These are phyloP conservation scores for Cairina moschata DNA, from an alignment of 2,113 vertebrate species.

Conservation along the genomic window DNA sequence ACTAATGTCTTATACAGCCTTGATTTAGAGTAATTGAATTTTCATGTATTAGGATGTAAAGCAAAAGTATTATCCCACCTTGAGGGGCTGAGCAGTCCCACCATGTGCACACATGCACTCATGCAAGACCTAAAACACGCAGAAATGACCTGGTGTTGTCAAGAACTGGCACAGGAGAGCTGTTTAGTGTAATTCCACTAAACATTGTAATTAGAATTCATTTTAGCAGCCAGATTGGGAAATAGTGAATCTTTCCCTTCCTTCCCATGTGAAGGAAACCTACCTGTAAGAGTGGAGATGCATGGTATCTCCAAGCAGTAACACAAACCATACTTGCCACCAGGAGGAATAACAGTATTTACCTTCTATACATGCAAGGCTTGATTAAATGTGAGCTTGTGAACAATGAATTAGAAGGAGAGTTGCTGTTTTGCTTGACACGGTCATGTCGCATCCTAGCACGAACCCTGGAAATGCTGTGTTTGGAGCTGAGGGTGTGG, in stretches of 20 bases:
- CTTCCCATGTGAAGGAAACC: background rate
- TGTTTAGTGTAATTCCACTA: background rate
- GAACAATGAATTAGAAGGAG: background rate
- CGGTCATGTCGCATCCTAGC: background rate
- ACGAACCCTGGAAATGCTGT: background rate
- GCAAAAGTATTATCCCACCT: background rate
- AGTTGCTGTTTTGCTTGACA: background rate
- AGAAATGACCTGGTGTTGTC: background rate
- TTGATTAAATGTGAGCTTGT: background rate
- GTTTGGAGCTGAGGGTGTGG: conserved; percentile 34
- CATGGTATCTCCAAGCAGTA: background rate
- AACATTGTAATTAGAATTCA: background rate
- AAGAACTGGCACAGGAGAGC: background rate
- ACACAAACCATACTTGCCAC: background rate
- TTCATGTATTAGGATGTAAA: background rate
- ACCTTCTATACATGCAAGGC: background rate
- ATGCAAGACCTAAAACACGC: background rate
- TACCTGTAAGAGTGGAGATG: background rate
- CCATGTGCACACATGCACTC: fast-evolving
- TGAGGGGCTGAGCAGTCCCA: background rate
- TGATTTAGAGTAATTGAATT: background rate
- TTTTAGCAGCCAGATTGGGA: background rate
- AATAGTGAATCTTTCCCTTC: background rate
- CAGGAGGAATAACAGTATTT: background rate
- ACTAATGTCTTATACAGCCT: background rate